Evolutionary conservation across 2,888 invertebrate species (phyloP).

Genomic region (Drosophila fungiperda): DNA sequence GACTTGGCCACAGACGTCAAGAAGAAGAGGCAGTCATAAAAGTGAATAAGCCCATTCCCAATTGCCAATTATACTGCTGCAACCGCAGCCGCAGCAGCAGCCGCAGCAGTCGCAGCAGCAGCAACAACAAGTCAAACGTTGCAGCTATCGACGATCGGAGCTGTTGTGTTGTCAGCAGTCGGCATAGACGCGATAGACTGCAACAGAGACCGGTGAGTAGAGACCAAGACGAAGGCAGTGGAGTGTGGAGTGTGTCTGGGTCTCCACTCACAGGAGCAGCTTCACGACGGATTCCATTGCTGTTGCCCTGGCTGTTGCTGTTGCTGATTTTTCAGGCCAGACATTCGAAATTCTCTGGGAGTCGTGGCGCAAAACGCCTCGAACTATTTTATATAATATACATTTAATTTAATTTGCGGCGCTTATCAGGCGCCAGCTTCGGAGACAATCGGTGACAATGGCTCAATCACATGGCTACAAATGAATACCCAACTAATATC

Average conservation of each 20-base stretch:
- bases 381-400: slow-evolving; percentile 64
- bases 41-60: slow-evolving; percentile 73
- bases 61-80: slow-evolving; percentile 79
- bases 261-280: slow-evolving; percentile 30
- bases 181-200: slow-evolving; percentile 39
- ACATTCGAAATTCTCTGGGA: slow-evolving; percentile 41
- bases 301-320: neutral
- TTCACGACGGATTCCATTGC: slow-evolving; percentile 59
- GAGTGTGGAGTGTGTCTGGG: neutral
- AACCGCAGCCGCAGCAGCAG: slow-evolving; percentile 43
- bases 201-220: neutral
- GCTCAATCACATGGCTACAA: slow-evolving; percentile 65
- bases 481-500: slow-evolving; percentile 36
- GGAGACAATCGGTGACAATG: slow-evolving; percentile 73
- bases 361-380: slow-evolving; percentile 58
- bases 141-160: slow-evolving; percentile 77
- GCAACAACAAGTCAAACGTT: slow-evolving; percentile 72
- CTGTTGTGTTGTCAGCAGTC: slow-evolving; percentile 58
- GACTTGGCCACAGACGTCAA: neutral
- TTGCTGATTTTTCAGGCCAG: slow-evolving; percentile 25
- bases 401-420: slow-evolving; percentile 75
- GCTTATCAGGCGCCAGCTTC: slow-evolving; percentile 81
- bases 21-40: slow-evolving; percentile 73
- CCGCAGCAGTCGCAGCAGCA: slow-evolving; percentile 36
- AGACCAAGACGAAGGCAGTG: neutral